These are phyloP conservation scores for Oplegnathus fasciatus DNA, from an alignment of 2,113 vertebrate genomes.

Conservation along the genomic window DNA sequence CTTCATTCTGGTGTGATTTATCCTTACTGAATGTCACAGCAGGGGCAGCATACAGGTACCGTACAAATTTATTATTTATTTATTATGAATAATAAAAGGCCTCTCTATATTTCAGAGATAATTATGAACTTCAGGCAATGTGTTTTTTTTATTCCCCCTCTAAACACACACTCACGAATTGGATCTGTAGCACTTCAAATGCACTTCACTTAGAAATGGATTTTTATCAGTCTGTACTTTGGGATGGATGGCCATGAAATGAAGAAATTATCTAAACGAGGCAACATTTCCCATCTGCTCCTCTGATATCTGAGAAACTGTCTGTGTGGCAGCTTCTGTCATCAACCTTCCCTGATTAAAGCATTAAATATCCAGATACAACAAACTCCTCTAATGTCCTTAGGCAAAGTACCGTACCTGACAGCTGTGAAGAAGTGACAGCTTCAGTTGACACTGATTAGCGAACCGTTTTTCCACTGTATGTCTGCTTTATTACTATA, in stretches of 20 bases:
- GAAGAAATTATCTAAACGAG: conserved; percentile 55
- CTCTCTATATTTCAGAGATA: conserved; percentile 8
- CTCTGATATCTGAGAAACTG: conserved; percentile 28
- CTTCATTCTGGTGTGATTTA: not conserved
- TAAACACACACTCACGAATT: not conserved
- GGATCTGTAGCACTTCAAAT: conserved; percentile 25
- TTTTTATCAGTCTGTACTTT: conserved; percentile 46
- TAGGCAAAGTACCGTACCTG: conserved; percentile 53
- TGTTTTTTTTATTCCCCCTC: not conserved
- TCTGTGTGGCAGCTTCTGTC: conserved; percentile 38
- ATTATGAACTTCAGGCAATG: not conserved
- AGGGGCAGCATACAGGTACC: no score
- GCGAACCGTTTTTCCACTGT: not conserved
- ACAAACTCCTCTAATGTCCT: conserved; percentile 52
- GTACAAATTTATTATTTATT: not conserved
- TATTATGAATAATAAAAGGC: not conserved
- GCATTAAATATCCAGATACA: conserved; percentile 50
- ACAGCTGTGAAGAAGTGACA: conserved; percentile 54
- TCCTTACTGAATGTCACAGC: not conserved
- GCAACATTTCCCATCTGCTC: conserved; percentile 68
- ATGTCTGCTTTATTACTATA: conserved; percentile 20
- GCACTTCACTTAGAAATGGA: conserved; percentile 31
- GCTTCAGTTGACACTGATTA: conserved; percentile 56
- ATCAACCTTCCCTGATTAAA: conserved; percentile 61
- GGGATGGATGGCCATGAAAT: conserved; percentile 62